These are phyloP conservation scores for Psylliodes chrysocephalus DNA, from an alignment of 2,888 invertebrate genomes.

Conservation along the genomic window DNA sequence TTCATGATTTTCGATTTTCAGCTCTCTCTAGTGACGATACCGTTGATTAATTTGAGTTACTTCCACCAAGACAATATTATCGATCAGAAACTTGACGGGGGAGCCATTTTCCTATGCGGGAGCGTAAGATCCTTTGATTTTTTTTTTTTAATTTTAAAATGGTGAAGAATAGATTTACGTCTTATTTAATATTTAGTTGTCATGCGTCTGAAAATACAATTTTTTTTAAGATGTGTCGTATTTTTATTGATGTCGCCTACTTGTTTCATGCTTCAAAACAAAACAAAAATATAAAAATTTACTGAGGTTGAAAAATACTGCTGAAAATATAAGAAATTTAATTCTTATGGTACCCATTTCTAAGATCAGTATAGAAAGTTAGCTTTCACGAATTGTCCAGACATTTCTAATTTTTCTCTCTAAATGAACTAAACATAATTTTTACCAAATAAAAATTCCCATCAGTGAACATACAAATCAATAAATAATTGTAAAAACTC, in stretches of 20 bases:
- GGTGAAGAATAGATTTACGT: not conserved
- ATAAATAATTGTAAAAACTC: too few relatives aligned
- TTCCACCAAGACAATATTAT: conserved; percentile 1
- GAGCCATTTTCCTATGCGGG: conserved; percentile 9
- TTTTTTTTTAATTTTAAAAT: conserved; percentile 2
- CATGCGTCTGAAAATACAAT: conserved; percentile 17
- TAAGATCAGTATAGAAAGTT: too few relatives aligned
- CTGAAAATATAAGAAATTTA: too few relatives aligned
- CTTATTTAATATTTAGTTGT: conserved; percentile 13
- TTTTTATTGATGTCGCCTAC: not conserved
- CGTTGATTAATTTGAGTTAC: conserved; percentile 12
- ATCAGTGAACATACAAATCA: too few relatives aligned
- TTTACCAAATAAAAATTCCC: too few relatives aligned
- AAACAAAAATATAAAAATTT: too few relatives aligned
- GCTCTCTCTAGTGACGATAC: conserved; percentile 17
- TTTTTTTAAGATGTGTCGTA: conserved; percentile 12
- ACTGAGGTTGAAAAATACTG: too few relatives aligned
- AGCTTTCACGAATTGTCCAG: too few relatives aligned
- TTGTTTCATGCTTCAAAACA: too few relatives aligned
- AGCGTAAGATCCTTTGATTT: conserved; percentile 11
- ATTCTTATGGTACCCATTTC: too few relatives aligned
- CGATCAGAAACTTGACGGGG: conserved; percentile 15
- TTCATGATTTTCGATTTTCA: conserved; percentile 24
- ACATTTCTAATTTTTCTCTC: too few relatives aligned
- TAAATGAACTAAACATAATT: too few relatives aligned